Conservation (phyloP, 2,113 vertebrate species). For the Myotis yumanensis region DNA sequence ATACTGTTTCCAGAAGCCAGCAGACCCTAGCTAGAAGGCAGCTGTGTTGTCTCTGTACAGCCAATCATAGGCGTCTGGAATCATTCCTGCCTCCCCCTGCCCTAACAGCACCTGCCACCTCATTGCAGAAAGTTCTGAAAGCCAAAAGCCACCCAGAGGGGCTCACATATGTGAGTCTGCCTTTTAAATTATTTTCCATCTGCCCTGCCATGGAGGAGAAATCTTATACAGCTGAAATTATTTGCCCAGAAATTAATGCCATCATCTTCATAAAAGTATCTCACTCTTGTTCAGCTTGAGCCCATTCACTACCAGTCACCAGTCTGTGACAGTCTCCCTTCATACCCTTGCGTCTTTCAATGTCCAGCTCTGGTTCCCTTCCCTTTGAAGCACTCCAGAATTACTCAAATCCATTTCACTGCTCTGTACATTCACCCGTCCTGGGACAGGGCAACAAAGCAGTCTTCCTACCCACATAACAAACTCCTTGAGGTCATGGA, state of each 20-base stretch:
- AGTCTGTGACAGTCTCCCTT: neutral
- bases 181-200: conserved; percentile 72
- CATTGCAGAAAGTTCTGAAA: conserved; percentile 18
- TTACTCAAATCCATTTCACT: neutral
- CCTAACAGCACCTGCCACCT: neutral
- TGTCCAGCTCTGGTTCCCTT: neutral
- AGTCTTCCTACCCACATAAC: neutral
- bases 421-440: neutral
- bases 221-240: conserved; percentile 70
- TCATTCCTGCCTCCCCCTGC: neutral
- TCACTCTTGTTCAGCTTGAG: neutral
- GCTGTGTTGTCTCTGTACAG: conserved; percentile 19
- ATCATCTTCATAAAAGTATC: neutral
- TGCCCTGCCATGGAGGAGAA: conserved; percentile 62
- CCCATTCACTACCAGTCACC: neutral
- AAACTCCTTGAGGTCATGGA: neutral
- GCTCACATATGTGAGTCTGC: neutral
- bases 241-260: conserved; percentile 56
- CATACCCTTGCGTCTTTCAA: neutral
- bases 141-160: conserved; percentile 59
- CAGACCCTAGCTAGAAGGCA: conserved; percentile 15
- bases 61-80: neutral
- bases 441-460: neutral
- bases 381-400: neutral
- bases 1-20: conserved; percentile 24